phyloP scores from a whole-genome alignment of 2,888 invertebrate genomes.

The Escarpia spicata region DNA sequence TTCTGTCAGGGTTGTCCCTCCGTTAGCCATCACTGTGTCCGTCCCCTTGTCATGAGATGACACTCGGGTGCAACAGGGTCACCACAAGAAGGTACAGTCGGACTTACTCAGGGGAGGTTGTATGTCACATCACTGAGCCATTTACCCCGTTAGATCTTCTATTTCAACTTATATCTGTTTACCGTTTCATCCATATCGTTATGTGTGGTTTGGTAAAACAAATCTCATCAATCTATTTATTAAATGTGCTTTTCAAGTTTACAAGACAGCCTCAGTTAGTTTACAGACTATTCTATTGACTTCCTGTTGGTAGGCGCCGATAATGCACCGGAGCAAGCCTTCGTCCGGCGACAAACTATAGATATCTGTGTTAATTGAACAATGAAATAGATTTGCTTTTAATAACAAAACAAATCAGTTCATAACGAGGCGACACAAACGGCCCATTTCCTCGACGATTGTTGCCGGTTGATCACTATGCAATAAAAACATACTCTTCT shows the following conservation, averaged over 20 bases:
- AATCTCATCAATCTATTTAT: not conserved
- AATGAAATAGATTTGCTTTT: not conserved
- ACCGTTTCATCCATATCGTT: not conserved
- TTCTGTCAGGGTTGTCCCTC: no score
- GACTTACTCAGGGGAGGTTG: no score
- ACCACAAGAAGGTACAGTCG: no score
- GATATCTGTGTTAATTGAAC: not conserved
- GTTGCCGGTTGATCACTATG: not conserved
- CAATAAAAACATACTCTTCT: constrained; percentile 10
- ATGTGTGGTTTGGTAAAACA: not conserved
- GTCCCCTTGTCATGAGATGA: no score
- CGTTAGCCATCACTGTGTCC: no score
- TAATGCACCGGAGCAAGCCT: not conserved
- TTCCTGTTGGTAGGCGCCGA: not conserved
- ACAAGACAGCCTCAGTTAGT: not conserved
- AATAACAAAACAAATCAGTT: not conserved
- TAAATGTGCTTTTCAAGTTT: not conserved
- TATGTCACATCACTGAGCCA: no score
- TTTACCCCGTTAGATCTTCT: not conserved
- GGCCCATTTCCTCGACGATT: not conserved
- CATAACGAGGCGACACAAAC: constrained; percentile 10
- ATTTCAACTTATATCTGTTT: not conserved
- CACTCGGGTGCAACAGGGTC: no score
- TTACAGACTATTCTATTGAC: not conserved
- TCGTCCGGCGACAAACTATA: not conserved